phyloP scores from a whole-genome alignment of 1,140 invertebrate species.

The Belonocnema kinseyi region DNA sequence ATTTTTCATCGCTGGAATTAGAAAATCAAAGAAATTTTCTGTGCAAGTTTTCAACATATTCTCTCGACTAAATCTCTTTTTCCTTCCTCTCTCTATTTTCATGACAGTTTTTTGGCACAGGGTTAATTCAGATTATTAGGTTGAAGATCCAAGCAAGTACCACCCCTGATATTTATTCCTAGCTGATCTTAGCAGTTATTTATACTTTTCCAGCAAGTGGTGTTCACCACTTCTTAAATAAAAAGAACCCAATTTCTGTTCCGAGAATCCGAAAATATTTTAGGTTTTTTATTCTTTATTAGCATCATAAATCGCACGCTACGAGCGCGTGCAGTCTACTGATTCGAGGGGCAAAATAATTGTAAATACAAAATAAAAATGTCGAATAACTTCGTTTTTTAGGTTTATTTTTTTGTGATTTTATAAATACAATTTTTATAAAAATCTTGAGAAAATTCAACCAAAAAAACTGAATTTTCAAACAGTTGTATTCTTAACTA shows the following conservation, averaged over 20 bases:
- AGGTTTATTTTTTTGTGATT: too few relatives aligned
- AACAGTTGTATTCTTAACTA: too few relatives aligned
- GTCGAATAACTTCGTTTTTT: too few relatives aligned
- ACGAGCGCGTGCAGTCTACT: too few relatives aligned
- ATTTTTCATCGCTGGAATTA: not conserved
- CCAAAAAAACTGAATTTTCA: too few relatives aligned
- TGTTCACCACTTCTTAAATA: not conserved
- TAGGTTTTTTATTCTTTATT: not conserved
- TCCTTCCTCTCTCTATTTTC: constrained; percentile 2
- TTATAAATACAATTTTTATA: too few relatives aligned
- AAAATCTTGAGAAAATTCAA: too few relatives aligned
- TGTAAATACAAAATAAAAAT: too few relatives aligned
- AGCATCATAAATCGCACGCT: too few relatives aligned
- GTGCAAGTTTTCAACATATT: not conserved
- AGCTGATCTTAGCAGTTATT: constrained; percentile 21
- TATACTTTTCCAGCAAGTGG: constrained; percentile 20
- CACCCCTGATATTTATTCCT: constrained; percentile 20
- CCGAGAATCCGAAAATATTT: not conserved
- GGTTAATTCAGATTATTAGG: constrained; percentile 28
- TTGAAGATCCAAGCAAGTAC: constrained; percentile 16
- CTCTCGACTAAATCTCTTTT: constrained; percentile 12
- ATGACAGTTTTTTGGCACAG: constrained; percentile 27
- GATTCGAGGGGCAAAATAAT: too few relatives aligned
- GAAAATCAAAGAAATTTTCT: not conserved
- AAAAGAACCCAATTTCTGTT: not conserved